Conservation (phyloP, 2,113 vertebrate genomes). For the Sorex araneus region DNA sequence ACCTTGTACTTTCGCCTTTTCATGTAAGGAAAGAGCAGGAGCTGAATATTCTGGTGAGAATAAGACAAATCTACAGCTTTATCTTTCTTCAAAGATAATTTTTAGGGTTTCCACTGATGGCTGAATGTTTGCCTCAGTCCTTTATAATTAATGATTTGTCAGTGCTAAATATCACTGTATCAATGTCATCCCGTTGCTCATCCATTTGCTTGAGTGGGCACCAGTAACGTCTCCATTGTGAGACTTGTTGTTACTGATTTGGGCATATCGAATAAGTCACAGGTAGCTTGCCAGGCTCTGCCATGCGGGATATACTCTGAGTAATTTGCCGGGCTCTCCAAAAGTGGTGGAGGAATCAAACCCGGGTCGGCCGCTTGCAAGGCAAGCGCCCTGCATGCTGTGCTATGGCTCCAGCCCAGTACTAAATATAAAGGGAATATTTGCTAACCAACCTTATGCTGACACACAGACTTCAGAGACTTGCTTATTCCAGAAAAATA, state of each 20-base stretch:
- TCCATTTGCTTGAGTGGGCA: no score
- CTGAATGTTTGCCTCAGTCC: constrained; percentile 58
- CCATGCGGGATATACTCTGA: no score
- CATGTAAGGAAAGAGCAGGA: not conserved
- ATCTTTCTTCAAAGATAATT: constrained; percentile 72
- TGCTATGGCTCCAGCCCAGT: no score
- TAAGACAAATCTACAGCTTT: constrained; percentile 29
- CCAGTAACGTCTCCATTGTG: no score
- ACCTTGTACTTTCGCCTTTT: constrained; percentile 53
- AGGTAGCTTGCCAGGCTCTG: no score
- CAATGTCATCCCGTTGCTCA: no score
- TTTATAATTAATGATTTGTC: constrained; percentile 76
- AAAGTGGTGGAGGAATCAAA: no score
- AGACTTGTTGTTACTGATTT: no score
- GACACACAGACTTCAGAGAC: constrained; percentile 58
- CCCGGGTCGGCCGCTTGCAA: no score
- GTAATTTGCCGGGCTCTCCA: no score
- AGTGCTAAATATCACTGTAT: constrained; percentile 64
- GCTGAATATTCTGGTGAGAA: constrained; percentile 31
- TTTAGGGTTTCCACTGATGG: constrained; percentile 70
- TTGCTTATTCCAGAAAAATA: constrained; percentile 60
- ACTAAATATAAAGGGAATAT: not conserved
- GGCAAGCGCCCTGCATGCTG: no score
- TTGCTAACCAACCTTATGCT: constrained; percentile 59
- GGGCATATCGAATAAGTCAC: no score